These are phyloP conservation scores for Penaeus chinensis DNA, from an alignment of 1,140 invertebrate genomes.

Conservation along the genomic window DNA sequence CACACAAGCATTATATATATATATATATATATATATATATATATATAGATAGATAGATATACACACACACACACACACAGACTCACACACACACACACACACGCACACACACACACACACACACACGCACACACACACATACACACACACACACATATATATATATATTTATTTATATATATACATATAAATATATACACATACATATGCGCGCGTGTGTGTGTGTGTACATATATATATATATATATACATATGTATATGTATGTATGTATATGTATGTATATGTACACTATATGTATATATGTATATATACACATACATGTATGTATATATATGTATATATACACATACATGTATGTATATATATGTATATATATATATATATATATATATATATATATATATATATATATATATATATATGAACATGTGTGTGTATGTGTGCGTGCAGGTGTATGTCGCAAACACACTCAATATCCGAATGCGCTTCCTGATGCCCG, in stretches of 20 bases:
- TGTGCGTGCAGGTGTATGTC: neutral
- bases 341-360: neutral
- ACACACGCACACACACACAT: neutral
- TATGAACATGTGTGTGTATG: neutral
- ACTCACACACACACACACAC: too few relatives aligned
- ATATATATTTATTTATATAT: neutral
- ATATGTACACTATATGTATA: neutral
- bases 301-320: neutral
- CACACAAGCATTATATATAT: too few relatives aligned
- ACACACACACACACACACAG: too few relatives aligned
- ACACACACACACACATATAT: neutral
- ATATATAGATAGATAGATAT: too few relatives aligned
- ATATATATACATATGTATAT: slow-evolving; percentile 11
- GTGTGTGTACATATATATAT: neutral
- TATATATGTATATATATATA: slow-evolving; percentile 19
- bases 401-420: neutral
- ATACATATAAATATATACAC: slow-evolving; percentile 10
- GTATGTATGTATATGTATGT: neutral
- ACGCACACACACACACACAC: too few relatives aligned
- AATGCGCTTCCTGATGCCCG: neutral
- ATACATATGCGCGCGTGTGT: neutral
- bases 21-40: too few relatives aligned
- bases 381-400: slow-evolving; percentile 1
- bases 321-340: neutral
- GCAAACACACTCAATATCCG: neutral